phyloP scores from a whole-genome alignment of 2,797 vertebrate species.

The Enteromius argenteus region DNA sequence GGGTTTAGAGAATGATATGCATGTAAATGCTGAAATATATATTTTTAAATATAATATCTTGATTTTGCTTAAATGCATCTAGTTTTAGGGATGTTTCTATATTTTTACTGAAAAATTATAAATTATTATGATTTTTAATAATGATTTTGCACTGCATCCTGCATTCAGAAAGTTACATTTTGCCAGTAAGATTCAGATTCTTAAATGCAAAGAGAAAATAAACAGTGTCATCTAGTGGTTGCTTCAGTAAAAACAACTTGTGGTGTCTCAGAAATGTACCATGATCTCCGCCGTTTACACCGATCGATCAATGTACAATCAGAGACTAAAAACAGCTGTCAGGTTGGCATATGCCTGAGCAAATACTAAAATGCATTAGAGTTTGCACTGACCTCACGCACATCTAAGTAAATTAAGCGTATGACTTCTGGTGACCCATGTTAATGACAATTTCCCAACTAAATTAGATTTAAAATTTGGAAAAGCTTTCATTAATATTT shows the following conservation, averaged over 20 bases:
- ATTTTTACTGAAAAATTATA: background rate
- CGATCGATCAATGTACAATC: conserved; percentile 1
- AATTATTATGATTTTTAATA: background rate
- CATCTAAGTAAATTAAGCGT: background rate
- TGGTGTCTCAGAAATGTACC: background rate
- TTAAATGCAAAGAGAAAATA: conserved; percentile 33
- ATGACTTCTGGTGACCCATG: background rate
- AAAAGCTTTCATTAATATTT: background rate
- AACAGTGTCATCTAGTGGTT: conserved; percentile 73
- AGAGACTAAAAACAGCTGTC: background rate
- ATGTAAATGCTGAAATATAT: background rate
- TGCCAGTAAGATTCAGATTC: background rate
- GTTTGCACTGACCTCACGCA: background rate
- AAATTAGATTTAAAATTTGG: background rate
- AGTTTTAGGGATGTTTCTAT: background rate
- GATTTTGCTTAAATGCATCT: background rate
- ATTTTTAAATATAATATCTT: background rate
- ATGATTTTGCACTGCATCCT: background rate
- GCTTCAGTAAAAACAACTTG: background rate
- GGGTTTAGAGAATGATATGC: background rate
- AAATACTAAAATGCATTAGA: background rate
- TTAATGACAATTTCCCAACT: conserved; percentile 7
- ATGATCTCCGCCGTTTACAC: background rate
- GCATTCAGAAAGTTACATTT: background rate
- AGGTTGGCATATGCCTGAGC: background rate